Percentiles rank a stretch among this genome's conserved stretches.
phyloP scores from a whole-genome alignment of 1,140 invertebrate species.

The Ceratoteleas bidentatus region DNA sequence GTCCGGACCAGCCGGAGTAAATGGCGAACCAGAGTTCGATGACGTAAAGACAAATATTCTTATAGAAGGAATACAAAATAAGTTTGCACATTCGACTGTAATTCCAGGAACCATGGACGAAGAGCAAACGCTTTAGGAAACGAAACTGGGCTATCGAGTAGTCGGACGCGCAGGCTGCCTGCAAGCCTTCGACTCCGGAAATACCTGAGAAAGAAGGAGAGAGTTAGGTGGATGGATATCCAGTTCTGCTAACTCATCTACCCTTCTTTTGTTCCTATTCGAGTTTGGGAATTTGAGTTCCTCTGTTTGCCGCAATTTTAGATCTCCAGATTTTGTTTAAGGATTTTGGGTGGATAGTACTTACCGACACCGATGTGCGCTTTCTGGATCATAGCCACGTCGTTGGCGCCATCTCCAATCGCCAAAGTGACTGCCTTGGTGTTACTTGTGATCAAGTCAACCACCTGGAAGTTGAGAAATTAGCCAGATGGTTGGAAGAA shows the following conservation, averaged over 20 bases:
- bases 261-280: background rate
- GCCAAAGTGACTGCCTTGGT: conserved; percentile 96
- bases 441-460: conserved; percentile 94
- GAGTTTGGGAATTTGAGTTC: too few species aligned
- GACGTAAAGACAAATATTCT: conserved; percentile 99
- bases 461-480: conserved; percentile 84
- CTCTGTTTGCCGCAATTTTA: too few species aligned
- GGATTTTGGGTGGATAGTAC: too few species aligned
- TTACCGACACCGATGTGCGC: conserved; percentile 95
- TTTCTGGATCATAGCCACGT: conserved; percentile 99
- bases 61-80: conserved; percentile 99
- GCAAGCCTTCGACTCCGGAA: conserved; percentile 98
- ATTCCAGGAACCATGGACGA: conserved; percentile 99
- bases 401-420: conserved; percentile 99
- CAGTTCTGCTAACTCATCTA: too few species aligned
- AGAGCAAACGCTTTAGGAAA: conserved; percentile 91
- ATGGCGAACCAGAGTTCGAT: conserved; percentile 99
- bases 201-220: conserved; percentile 82
- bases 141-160: conserved; percentile 99
- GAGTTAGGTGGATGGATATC: too few species aligned
- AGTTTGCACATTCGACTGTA: conserved; percentile 98
- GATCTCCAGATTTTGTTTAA: too few species aligned
- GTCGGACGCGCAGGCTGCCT: conserved; percentile 98
- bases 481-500: background rate
- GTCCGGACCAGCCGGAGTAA: conserved; percentile 98